Base-by-base conservation (phyloP, 2,113 vertebrate species). In the Syngnathoides biaculeatus region DNA sequence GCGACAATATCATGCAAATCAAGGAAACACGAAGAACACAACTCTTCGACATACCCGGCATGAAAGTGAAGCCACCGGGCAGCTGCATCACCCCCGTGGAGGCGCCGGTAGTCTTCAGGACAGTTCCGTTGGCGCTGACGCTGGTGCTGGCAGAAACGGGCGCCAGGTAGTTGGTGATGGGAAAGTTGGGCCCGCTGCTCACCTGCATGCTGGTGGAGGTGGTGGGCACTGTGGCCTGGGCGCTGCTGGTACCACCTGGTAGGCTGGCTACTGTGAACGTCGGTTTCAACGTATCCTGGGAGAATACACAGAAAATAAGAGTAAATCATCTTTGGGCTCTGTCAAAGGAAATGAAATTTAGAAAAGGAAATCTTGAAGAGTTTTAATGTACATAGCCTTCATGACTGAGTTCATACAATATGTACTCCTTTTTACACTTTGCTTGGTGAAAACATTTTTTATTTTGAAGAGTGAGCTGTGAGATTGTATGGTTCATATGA, bases 141-240 rank as follows among this genome's bases (percentile, higher is more conserved):
- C 92, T 94, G 92, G 91, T 85, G 67, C 92, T 93, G 89, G 92
- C 94, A 67, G 95, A 96, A 75, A 94, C 93, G 3, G 96, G 95
- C 1, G 96, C 94, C 93, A 98, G 90, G 93, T 98, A 99, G 92
- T 96, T 98, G 81, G 96, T 99, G 93, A 99, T 97, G 85, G 97
- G 97, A 80, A 97, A 98, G 15, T 94, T 94, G 11, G 93, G 86
- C 45, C 96, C 94, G 0, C 94, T 97, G 95, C 93, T 98, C 88
- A 95, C 94, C 93, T 99, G 97, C 96, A 98, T 96, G 89, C 94
- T 96, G 84, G 96, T 96, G 69, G 95, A 96, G 73, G 96, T 96
- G 92, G 96, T 96, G 62, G 96, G 93, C 5, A 93, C 95, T 0
- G 95, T 95, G 63, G 94, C 93, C 86, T 93, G 93, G 87, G 95